Evolutionary conservation across 2,888 invertebrate species (phyloP).

Genomic region (Cremastinae sp.): DNA sequence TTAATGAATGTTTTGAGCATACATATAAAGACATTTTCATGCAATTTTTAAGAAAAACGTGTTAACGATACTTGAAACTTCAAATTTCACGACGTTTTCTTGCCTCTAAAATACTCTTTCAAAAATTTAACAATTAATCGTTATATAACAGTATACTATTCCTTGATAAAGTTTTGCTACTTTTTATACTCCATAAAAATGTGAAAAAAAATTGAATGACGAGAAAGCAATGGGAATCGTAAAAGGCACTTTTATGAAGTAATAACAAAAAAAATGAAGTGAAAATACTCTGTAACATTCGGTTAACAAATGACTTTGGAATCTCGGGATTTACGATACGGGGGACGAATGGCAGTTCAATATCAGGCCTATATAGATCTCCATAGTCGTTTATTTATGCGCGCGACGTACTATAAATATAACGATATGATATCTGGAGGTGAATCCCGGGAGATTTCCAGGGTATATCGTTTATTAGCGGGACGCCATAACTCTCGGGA

Average conservation of each 20-base stretch:
- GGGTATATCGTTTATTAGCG: slow-evolving; percentile 56
- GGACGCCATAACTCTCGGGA: slow-evolving; percentile 46
- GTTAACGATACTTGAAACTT: too few relatives aligned
- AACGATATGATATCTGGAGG: slow-evolving; percentile 43
- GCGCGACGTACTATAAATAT: slow-evolving; percentile 26
- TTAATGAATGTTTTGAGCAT: too few relatives aligned
- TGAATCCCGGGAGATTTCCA: slow-evolving; percentile 36
- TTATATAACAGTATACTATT: too few relatives aligned
- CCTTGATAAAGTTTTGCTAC: too few relatives aligned
- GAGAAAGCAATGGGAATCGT: not conserved
- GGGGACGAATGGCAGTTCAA: slow-evolving; percentile 26
- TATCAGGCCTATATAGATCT: not conserved
- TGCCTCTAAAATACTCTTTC: too few relatives aligned
- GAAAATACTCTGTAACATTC: not conserved
- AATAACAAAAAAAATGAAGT: slow-evolving; percentile 7
- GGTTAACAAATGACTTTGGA: slow-evolving; percentile 14
- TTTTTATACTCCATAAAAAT: too few relatives aligned
- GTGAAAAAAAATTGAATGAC: too few relatives aligned
- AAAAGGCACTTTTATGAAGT: not conserved
- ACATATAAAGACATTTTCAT: too few relatives aligned
- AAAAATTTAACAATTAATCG: too few relatives aligned
- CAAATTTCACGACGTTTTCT: too few relatives aligned
- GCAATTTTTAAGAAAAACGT: too few relatives aligned
- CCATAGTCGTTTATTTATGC: slow-evolving; percentile 8
- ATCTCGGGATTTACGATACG: slow-evolving; percentile 25